Evolutionary conservation across 2,888 invertebrate species (phyloP).

Genomic region (Athalia cordata): DNA sequence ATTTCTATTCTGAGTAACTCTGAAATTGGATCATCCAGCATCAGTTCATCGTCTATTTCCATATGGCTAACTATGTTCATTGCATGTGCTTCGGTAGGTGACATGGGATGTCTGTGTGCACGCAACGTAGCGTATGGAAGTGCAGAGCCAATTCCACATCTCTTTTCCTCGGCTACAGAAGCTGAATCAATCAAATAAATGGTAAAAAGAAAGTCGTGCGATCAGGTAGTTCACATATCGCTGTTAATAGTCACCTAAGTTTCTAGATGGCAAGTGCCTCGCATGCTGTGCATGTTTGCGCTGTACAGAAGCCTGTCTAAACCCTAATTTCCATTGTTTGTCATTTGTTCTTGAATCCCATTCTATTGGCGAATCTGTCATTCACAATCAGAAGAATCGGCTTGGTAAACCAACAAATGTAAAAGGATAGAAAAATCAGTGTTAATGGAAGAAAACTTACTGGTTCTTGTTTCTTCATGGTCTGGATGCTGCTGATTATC

Average conservation of each 20-base stretch:
- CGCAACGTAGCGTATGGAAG: conserved; percentile 48
- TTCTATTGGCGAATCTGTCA: neutral
- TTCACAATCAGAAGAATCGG: neutral
- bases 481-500: neutral
- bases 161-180: conserved; percentile 13
- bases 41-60: conserved; percentile 79
- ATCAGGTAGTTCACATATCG: conserved; percentile 6
- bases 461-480: too few relatives aligned
- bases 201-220: neutral
- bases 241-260: conserved; percentile 35
- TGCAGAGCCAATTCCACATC: conserved; percentile 3
- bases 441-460: too few relatives aligned
- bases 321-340: conserved; percentile 32
- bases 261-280: conserved; percentile 55
- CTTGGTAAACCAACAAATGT: neutral
- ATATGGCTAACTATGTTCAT: conserved; percentile 80
- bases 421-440: too few relatives aligned
- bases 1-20: conserved; percentile 81
- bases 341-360: conserved; percentile 8
- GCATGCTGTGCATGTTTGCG: conserved; percentile 52
- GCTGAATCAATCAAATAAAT: conserved; percentile 9
- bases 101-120: conserved; percentile 46
- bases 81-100: conserved; percentile 74
- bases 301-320: conserved; percentile 49
- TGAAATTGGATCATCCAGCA: conserved; percentile 80